Conservation (phyloP, 2,113 vertebrate genomes). For the Cebus imitator region DNA sequence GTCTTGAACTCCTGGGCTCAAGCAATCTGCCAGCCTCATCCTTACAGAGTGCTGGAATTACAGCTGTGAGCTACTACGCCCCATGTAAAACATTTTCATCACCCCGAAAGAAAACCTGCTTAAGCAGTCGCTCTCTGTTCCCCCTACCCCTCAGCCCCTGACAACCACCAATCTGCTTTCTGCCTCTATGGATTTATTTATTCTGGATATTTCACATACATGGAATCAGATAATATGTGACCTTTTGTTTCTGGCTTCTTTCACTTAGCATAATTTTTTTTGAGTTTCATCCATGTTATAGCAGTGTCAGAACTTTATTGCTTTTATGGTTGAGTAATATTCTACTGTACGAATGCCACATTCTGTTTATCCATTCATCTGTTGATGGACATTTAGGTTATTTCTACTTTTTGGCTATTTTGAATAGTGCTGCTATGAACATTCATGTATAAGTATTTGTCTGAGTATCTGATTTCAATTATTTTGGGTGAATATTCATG, state of each 20-base stretch:
- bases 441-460: not conserved
- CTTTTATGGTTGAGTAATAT: not conserved
- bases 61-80: too few relatives aligned
- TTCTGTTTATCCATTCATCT: constrained; percentile 21
- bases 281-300: not conserved
- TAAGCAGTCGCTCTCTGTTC: not conserved
- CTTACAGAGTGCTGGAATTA: too few relatives aligned
- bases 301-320: not conserved
- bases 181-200: not conserved
- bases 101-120: not conserved
- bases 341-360: not conserved
- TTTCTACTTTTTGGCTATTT: not conserved
- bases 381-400: not conserved
- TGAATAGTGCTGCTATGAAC: not conserved
- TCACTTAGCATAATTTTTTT: not conserved
- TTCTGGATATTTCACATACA: constrained; percentile 2
- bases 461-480: constrained; percentile 37
- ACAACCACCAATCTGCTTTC: not conserved
- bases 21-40: too few relatives aligned
- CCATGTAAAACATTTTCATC: not conserved
- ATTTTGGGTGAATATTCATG: not conserved
- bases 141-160: not conserved
- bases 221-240: not conserved
- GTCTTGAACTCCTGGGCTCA: too few relatives aligned
- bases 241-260: constrained; percentile 35